Conservation (phyloP, 2,797 vertebrate genomes). For the Anguilla pacifica region DNA sequence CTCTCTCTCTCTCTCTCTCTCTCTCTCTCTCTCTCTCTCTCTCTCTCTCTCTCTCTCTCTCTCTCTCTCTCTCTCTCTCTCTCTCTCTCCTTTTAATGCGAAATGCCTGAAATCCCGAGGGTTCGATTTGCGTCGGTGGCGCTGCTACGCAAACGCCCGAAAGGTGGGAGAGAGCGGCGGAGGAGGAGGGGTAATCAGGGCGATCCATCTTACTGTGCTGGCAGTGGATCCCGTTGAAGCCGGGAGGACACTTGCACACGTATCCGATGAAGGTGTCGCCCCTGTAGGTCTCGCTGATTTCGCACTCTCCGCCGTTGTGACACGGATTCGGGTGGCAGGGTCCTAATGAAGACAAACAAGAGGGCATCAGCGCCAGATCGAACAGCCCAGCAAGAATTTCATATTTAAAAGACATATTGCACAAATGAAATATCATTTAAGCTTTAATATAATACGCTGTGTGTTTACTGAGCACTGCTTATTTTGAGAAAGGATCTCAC, state of each 20-base stretch:
- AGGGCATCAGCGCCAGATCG: not conserved
- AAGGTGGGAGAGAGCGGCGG: not conserved
- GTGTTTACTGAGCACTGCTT: not conserved
- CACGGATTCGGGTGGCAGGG: constrained; percentile 95
- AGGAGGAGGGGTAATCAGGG: not conserved
- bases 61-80: too few relatives aligned
- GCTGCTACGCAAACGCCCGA: not conserved
- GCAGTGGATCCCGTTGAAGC: constrained; percentile 95
- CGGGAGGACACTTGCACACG: constrained; percentile 88
- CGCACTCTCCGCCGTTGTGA: constrained; percentile 93
- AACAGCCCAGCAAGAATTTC: not conserved
- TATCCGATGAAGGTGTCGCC: constrained; percentile 98
- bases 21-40: not conserved
- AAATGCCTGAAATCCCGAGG: not conserved
- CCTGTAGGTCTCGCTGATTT: constrained; percentile 93
- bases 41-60: too few relatives aligned
- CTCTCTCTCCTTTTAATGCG: not conserved
- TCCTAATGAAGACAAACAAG: constrained; percentile 69
- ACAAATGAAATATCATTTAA: not conserved
- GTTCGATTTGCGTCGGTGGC: not conserved
- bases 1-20: not conserved
- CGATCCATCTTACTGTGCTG: constrained; percentile 90
- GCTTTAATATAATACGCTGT: not conserved
- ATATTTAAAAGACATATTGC: not conserved
- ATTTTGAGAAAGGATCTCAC: not conserved